These are phyloP conservation scores for Monodelphis domestica DNA, from an alignment of 2,797 vertebrate genomes.

Conservation along the genomic window DNA sequence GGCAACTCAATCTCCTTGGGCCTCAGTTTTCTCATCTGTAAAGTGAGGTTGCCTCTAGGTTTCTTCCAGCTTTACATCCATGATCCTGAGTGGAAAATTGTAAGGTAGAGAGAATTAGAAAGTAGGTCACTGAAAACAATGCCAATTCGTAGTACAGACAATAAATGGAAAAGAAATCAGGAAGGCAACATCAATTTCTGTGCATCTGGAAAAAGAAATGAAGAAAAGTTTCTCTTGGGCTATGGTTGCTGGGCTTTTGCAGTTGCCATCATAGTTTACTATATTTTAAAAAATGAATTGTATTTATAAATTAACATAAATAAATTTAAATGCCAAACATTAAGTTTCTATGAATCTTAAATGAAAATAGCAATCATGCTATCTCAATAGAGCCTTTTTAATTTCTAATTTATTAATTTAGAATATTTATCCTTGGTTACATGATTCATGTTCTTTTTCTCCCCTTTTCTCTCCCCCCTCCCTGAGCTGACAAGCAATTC, in stretches of 20 bases:
- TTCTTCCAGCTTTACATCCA: neutral
- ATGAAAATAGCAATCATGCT: slow-evolving; percentile 52
- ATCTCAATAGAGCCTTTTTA: slow-evolving; percentile 56
- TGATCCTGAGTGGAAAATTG: neutral
- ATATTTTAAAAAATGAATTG: neutral
- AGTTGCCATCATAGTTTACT: neutral
- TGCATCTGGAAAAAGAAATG: neutral
- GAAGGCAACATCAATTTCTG: neutral
- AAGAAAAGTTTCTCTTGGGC: neutral
- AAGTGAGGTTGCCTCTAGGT: neutral
- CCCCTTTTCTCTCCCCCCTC: too few relatives aligned
- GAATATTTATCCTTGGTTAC: too few relatives aligned
- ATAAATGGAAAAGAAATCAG: neutral
- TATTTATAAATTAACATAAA: neutral
- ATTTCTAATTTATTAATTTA: too few relatives aligned
- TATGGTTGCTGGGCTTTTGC: neutral
- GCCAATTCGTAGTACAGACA: neutral
- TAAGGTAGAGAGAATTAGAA: neutral
- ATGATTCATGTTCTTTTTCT: too few relatives aligned
- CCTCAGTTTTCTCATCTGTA: neutral
- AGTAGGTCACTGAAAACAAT: neutral
- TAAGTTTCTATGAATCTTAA: slow-evolving; percentile 54
- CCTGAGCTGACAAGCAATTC: too few relatives aligned
- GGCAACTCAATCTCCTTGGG: neutral
- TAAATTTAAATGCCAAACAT: slow-evolving; percentile 26